These are phyloP conservation scores for Gymnothorax reevesii DNA, from an alignment of 2,797 vertebrate species.

Conservation along the genomic window DNA sequence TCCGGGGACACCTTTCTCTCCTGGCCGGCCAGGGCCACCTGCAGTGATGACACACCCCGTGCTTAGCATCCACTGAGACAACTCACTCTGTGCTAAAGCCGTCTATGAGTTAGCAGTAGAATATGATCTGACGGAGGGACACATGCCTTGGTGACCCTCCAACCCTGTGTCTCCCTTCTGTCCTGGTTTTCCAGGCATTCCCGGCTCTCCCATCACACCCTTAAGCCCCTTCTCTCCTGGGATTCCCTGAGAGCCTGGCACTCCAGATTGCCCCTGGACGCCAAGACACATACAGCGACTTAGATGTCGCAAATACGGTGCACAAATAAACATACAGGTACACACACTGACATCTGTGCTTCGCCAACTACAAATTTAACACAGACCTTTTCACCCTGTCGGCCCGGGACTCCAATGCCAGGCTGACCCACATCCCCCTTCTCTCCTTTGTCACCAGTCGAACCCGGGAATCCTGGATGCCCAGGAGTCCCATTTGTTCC, in stretches of 20 bases:
- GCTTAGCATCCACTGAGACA: not conserved
- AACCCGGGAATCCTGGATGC: slow-evolving; percentile 79
- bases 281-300: not conserved
- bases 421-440: slow-evolving; percentile 78
- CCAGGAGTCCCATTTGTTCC: slow-evolving; percentile 82
- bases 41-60: slow-evolving; percentile 7
- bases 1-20: slow-evolving; percentile 83
- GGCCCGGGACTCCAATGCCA: slow-evolving; percentile 85
- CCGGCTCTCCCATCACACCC: slow-evolving; percentile 80
- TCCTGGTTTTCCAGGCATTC: slow-evolving; percentile 82
- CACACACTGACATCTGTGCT: not conserved
- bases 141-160: slow-evolving; percentile 77
- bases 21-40: slow-evolving; percentile 87
- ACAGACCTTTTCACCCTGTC: slow-evolving; percentile 80
- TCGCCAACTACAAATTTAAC: not conserved
- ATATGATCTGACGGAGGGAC: not conserved
- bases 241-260: slow-evolving; percentile 76
- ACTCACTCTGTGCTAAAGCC: not conserved
- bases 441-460: slow-evolving; percentile 83
- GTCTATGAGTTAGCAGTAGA: not conserved
- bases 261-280: slow-evolving; percentile 79
- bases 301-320: not conserved
- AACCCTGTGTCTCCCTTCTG: slow-evolving; percentile 79
- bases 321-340: not conserved
- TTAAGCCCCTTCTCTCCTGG: slow-evolving; percentile 85